Evolutionary conservation across 2,797 vertebrate species (phyloP).

Genomic region (Macrochelys suwanniensis): DNA sequence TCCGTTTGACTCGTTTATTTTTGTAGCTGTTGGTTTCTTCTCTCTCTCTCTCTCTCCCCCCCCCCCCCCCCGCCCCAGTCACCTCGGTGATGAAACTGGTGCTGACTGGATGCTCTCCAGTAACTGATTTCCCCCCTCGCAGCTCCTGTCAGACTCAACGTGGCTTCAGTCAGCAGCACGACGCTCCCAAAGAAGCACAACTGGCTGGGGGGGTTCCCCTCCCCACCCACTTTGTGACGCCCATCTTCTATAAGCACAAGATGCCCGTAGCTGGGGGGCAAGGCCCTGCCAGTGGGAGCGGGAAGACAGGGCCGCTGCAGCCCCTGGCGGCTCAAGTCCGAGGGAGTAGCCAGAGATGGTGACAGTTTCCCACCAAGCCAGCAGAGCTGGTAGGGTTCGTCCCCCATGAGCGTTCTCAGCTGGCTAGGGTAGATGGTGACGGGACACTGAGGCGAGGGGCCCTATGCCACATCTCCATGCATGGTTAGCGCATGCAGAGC

Average conservation of each 20-base stretch:
- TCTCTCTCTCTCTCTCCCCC: background rate
- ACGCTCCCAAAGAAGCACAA: conserved; percentile 7
- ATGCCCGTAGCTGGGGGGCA: background rate
- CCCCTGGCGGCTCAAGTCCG: background rate
- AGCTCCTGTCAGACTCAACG: conserved; percentile 38
- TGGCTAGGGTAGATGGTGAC: background rate
- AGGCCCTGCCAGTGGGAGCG: background rate
- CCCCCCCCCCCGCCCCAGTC: background rate
- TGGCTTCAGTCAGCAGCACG: conserved; percentile 8
- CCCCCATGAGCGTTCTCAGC: background rate
- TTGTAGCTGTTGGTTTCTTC: conserved; percentile 25
- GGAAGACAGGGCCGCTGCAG: too few species aligned
- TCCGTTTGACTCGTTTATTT: conserved; percentile 25
- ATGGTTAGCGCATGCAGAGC: too few species aligned
- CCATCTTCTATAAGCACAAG: conserved; percentile 43
- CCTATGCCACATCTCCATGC: too few species aligned
- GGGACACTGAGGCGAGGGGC: background rate
- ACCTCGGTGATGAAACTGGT: conserved; percentile 72
- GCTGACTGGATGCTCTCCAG: conserved; percentile 76
- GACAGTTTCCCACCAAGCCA: background rate
- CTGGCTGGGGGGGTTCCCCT: background rate
- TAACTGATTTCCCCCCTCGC: conserved; percentile 39
- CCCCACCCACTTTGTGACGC: background rate
- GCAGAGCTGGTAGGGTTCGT: accelerated
- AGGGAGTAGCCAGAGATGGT: background rate